Percentiles rank a stretch among this genome's conserved stretches.
phyloP scores from a whole-genome alignment of 2,113 vertebrate genomes.

The Bufo bufo region DNA sequence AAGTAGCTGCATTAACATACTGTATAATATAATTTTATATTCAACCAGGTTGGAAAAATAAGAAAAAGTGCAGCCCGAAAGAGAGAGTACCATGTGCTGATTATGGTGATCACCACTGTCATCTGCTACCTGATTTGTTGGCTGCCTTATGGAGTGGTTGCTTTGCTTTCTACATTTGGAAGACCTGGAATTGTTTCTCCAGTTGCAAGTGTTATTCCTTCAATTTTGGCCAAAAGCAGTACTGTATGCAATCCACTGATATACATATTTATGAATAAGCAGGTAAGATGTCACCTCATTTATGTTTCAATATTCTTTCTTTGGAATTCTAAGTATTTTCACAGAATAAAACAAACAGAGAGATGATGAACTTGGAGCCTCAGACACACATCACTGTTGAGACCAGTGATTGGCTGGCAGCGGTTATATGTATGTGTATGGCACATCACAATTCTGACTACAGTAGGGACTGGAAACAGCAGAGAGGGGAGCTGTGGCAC shows the following conservation, averaged over 20 bases:
- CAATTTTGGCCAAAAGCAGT: slow-evolving; percentile 85
- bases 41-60: slow-evolving; percentile 77
- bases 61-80: slow-evolving; percentile 75
- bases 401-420: no score
- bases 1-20: neutral
- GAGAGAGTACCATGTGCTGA: slow-evolving; percentile 80
- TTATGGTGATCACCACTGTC: slow-evolving; percentile 81
- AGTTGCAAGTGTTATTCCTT: slow-evolving; percentile 77
- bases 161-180: slow-evolving; percentile 81
- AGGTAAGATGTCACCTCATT: slow-evolving; percentile 67
- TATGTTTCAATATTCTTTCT: neutral
- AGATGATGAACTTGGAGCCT: no score
- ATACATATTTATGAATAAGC: slow-evolving; percentile 86
- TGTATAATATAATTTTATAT: slow-evolving; percentile 12
- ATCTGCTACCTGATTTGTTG: slow-evolving; percentile 81
- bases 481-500: no score
- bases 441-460: no score
- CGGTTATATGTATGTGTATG: no score
- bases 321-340: neutral
- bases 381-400: no score
- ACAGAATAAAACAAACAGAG: neutral
- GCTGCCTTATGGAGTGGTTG: slow-evolving; percentile 82
- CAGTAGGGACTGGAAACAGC: no score
- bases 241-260: slow-evolving; percentile 85
- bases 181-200: slow-evolving; percentile 76